Conservation (phyloP, 2,797 vertebrate genomes). For the Tadarida brasiliensis region DNA sequence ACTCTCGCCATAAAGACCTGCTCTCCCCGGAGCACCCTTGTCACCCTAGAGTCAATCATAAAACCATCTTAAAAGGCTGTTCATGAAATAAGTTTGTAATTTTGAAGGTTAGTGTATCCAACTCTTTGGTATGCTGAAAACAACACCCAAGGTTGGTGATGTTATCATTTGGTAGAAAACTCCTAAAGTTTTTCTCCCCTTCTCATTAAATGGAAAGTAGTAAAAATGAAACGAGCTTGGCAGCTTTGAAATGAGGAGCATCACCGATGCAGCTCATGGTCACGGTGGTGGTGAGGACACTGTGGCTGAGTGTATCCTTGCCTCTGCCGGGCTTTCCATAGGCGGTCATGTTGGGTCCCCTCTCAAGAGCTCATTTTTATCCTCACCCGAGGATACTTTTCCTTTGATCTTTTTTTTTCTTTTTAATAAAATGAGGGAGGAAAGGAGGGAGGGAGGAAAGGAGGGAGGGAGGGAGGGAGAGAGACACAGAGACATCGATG, state of each 20-base stretch:
- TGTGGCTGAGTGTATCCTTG: fast-evolving
- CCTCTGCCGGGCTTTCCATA: fast-evolving
- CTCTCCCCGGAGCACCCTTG: conserved; percentile 64
- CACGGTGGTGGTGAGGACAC: fast-evolving
- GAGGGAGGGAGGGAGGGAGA: background rate
- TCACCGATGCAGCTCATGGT: fast-evolving
- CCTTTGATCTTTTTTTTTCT: background rate
- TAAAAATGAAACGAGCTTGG: background rate
- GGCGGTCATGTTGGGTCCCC: fast-evolving
- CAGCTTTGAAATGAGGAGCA: background rate
- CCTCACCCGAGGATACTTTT: background rate
- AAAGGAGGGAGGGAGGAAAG: background rate
- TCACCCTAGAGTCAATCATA: conserved; percentile 63
- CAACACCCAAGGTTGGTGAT: background rate
- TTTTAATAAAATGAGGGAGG: no score
- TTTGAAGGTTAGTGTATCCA: fast-evolving
- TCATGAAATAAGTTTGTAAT: background rate
- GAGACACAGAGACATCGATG: no score
- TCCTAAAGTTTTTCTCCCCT: background rate
- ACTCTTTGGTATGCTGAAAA: fast-evolving
- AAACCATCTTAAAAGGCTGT: background rate
- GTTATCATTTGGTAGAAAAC: background rate
- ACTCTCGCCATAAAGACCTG: conserved; percentile 90
- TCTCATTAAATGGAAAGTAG: background rate
- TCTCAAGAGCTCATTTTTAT: background rate